Evolutionary conservation across 2,113 vertebrate genomes (phyloP).

Genomic region (Scatophagus argus): DNA sequence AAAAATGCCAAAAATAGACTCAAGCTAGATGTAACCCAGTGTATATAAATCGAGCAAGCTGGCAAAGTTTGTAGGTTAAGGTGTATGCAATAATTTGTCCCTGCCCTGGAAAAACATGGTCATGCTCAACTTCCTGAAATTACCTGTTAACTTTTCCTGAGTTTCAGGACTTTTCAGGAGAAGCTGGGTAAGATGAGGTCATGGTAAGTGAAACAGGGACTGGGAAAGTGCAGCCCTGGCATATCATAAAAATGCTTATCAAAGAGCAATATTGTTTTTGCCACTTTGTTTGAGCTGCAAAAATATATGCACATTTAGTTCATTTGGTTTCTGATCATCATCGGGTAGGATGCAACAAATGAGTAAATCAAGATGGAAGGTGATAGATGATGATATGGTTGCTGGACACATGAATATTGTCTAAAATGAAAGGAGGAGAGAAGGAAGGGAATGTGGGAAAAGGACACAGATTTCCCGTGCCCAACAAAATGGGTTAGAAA

Average conservation of each 20-base stretch:
- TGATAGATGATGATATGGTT: not conserved
- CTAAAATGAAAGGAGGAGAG: not conserved
- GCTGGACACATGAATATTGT: not conserved
- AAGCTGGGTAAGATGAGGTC: not conserved
- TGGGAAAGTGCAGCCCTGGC: not conserved
- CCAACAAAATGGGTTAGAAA: not conserved
- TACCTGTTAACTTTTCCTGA: too few relatives aligned
- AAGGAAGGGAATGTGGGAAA: not conserved
- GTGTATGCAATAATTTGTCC: not conserved
- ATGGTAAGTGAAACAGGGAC: not conserved
- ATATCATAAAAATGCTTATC: constrained; percentile 10
- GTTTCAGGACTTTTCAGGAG: constrained; percentile 22
- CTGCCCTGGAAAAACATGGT: not conserved
- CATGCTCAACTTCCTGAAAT: not conserved
- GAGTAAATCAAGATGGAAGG: not conserved
- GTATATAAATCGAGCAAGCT: not conserved
- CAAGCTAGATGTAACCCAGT: not conserved
- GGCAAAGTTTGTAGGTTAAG: not conserved
- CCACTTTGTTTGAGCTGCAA: not conserved
- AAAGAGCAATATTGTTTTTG: constrained; percentile 23
- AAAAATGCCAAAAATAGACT: not conserved
- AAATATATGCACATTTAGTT: not conserved
- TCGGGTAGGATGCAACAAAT: not conserved
- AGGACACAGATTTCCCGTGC: not conserved
- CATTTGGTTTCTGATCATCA: not conserved